These are phyloP conservation scores for Pseudomugil tenellus DNA, from an alignment of 2,797 vertebrate genomes.

Conservation along the genomic window DNA sequence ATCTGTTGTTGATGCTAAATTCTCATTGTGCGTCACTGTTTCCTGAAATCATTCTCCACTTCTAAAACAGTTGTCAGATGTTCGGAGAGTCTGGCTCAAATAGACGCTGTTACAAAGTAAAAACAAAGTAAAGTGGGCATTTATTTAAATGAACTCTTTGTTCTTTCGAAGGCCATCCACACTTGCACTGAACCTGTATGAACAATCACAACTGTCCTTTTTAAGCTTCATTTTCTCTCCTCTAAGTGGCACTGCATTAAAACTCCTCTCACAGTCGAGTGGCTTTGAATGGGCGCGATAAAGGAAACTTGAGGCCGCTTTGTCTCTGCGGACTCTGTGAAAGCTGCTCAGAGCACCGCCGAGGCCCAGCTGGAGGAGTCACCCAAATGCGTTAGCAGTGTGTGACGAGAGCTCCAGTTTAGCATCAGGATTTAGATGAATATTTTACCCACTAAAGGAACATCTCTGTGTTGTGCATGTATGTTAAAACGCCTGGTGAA, in stretches of 20 bases:
- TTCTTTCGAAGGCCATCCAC: slow-evolving; percentile 35
- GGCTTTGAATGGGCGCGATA: slow-evolving; percentile 71
- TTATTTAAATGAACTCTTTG: slow-evolving; percentile 33
- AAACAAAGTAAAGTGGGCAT: slow-evolving; percentile 15
- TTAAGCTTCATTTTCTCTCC: slow-evolving; percentile 64
- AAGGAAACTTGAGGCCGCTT: slow-evolving; percentile 71
- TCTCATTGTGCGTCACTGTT: neutral
- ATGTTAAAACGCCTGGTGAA: slow-evolving; percentile 26
- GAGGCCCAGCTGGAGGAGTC: slow-evolving; percentile 71
- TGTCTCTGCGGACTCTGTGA: slow-evolving; percentile 71
- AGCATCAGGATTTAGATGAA: slow-evolving; percentile 66
- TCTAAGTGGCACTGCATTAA: slow-evolving; percentile 78
- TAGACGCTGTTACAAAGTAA: neutral
- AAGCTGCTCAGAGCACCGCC: slow-evolving; percentile 66
- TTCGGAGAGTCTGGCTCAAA: neutral
- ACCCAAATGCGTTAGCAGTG: slow-evolving; percentile 68
- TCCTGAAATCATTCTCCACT: neutral
- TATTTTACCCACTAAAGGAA: slow-evolving; percentile 43
- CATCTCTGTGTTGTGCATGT: slow-evolving; percentile 13
- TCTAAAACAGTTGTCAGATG: neutral
- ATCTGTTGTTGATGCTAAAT: neutral
- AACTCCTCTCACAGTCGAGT: slow-evolving; percentile 74
- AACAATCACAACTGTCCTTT: slow-evolving; percentile 55
- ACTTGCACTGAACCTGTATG: slow-evolving; percentile 38
- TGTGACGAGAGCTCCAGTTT: slow-evolving; percentile 58